Conservation (phyloP, 2,113 vertebrate species). For the Circaetus gallicus region DNA sequence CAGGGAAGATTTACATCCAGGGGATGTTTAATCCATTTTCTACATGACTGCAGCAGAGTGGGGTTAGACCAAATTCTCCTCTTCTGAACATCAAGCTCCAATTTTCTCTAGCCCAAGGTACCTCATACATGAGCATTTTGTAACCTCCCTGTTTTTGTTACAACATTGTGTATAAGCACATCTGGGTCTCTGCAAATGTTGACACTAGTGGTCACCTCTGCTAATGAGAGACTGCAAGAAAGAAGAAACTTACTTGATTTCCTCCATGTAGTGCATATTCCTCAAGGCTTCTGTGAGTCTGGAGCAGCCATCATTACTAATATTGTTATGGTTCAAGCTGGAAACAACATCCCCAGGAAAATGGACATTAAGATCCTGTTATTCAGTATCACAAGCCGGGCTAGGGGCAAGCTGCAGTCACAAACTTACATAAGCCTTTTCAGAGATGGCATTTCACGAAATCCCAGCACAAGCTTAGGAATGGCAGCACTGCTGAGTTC, state of each 20-base stretch:
- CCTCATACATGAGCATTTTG: not conserved
- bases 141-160: not conserved
- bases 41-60: not conserved
- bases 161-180: not conserved
- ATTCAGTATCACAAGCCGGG: fast-evolving
- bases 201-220: not conserved
- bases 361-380: not conserved
- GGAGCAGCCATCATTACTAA: not conserved
- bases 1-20: not conserved
- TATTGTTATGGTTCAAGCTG: slow-evolving; percentile 74
- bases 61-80: not conserved
- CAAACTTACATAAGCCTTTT: slow-evolving; percentile 77
- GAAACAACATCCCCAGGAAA: not conserved
- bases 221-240: not conserved
- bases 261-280: slow-evolving; percentile 65
- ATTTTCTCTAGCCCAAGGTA: not conserved
- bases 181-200: not conserved
- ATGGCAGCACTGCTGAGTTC: slow-evolving; percentile 51
- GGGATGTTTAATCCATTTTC: not conserved
- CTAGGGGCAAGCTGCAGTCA: not conserved
- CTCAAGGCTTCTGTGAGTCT: slow-evolving; percentile 65
- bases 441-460: slow-evolving; percentile 63
- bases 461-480: slow-evolving; percentile 44
- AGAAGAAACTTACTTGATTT: slow-evolving; percentile 74
- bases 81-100: not conserved